Conservation (phyloP, 2,888 invertebrate genomes). For the Tillus elongatus region DNA sequence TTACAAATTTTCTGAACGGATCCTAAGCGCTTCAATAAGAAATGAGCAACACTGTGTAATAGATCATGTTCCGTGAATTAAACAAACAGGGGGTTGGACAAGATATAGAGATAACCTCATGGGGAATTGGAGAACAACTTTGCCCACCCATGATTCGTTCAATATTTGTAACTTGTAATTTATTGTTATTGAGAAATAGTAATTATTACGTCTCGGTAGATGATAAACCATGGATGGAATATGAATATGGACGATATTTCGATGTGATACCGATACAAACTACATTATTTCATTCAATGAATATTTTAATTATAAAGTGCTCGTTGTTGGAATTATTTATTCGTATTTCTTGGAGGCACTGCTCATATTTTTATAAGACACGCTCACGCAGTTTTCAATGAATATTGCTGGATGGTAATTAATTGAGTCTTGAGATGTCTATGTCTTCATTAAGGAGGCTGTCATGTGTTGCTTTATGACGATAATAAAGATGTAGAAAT, state of each 20-base stretch:
- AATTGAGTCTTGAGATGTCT: too few relatives aligned
- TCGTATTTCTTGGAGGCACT: too few relatives aligned
- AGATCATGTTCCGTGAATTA: slow-evolving; percentile 31
- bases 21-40: too few relatives aligned
- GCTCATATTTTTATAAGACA: too few relatives aligned
- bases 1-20: too few relatives aligned
- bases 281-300: too few relatives aligned
- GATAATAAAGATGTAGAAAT: too few relatives aligned
- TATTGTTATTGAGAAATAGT: slow-evolving; percentile 37
- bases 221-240: slow-evolving; percentile 15
- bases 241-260: neutral
- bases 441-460: too few relatives aligned
- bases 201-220: slow-evolving; percentile 35
- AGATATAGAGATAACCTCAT: slow-evolving; percentile 33
- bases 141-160: slow-evolving; percentile 38
- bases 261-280: slow-evolving; percentile 2
- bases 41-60: slow-evolving; percentile 25
- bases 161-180: slow-evolving; percentile 34
- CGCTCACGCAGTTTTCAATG: too few relatives aligned
- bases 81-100: slow-evolving; percentile 36
- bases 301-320: slow-evolving; percentile 1
- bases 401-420: too few relatives aligned
- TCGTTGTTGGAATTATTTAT: too few relatives aligned
- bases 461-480: too few relatives aligned
- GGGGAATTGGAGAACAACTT: slow-evolving; percentile 36